phyloP scores from a whole-genome alignment of 2,113 vertebrate genomes.

The Pomatorhinus ruficollis region DNA sequence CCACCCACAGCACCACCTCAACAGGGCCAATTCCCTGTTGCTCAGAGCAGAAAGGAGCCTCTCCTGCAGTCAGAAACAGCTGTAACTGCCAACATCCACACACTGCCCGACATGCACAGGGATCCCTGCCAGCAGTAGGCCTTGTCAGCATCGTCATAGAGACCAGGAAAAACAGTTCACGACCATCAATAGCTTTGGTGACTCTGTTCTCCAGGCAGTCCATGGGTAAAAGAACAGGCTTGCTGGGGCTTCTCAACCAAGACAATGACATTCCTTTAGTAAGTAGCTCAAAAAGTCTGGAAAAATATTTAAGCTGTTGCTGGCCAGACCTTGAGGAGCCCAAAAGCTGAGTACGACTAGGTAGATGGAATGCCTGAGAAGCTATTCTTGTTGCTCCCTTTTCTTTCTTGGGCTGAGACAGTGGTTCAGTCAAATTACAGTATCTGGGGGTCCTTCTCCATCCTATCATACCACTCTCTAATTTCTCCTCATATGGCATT shows the following conservation, averaged over 20 bases:
- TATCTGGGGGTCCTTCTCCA: neutral
- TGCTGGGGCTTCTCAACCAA: neutral
- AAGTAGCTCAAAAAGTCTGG: neutral
- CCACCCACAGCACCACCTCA: neutral
- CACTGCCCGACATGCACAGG: fast-evolving
- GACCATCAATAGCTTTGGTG: neutral
- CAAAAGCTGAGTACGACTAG: neutral
- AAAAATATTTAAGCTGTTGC: neutral
- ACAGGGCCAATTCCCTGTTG: neutral
- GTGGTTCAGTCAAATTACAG: neutral
- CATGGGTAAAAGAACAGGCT: neutral
- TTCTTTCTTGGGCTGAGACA: neutral
- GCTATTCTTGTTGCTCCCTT: neutral
- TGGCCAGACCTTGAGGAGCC: neutral
- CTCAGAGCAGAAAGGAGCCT: neutral
- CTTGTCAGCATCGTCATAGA: neutral
- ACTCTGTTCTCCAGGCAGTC: neutral
- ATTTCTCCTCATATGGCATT: neutral
- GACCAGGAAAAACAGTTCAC: neutral
- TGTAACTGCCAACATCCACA: neutral
- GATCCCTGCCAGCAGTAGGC: neutral
- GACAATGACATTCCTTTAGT: neutral
- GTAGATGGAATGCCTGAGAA: neutral
- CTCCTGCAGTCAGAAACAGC: neutral
- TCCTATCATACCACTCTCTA: neutral